phyloP scores from a whole-genome alignment of 2,888 invertebrate genomes.

The Drosophila kokeensis region DNA sequence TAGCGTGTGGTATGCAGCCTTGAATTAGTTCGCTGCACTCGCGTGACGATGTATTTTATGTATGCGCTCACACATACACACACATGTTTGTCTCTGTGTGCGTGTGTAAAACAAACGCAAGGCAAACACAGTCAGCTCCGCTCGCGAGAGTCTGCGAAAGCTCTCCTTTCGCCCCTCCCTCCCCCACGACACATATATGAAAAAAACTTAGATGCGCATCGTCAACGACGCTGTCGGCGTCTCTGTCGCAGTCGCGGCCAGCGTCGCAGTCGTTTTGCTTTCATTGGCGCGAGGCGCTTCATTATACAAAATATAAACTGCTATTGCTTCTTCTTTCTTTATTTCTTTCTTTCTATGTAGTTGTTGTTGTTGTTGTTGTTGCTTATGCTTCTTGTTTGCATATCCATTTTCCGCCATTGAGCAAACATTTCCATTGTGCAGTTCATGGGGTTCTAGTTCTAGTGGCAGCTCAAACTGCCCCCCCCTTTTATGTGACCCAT shows the following conservation, averaged over 20 bases:
- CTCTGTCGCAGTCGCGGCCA: slow-evolving; percentile 25
- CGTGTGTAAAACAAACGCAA: slow-evolving; percentile 41
- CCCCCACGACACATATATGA: slow-evolving; percentile 27
- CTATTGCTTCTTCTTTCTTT: slow-evolving; percentile 31
- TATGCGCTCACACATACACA: slow-evolving; percentile 36
- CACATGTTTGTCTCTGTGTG: slow-evolving; percentile 7
- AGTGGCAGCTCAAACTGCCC: slow-evolving; percentile 2
- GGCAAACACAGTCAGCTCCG: slow-evolving; percentile 36
- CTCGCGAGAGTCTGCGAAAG: slow-evolving; percentile 65
- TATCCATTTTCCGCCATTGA: slow-evolving; percentile 75
- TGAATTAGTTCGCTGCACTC: slow-evolving; percentile 86
- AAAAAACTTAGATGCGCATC: slow-evolving; percentile 65
- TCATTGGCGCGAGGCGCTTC: slow-evolving; percentile 67
- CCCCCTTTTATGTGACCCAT: slow-evolving; percentile 35
- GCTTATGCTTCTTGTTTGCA: slow-evolving; percentile 69
- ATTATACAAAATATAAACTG: slow-evolving; percentile 59
- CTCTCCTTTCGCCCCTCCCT: slow-evolving; percentile 37
- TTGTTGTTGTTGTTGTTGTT: slow-evolving; percentile 6
- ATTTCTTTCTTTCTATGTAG: neutral
- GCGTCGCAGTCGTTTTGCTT: slow-evolving; percentile 51
- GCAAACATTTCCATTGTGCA: slow-evolving; percentile 57
- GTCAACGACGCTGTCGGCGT: slow-evolving; percentile 40
- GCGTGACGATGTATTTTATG: slow-evolving; percentile 77
- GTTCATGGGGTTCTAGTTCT: slow-evolving; percentile 42
- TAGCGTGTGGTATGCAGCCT: slow-evolving; percentile 85